These are phyloP conservation scores for Holothuria leucospilota DNA, from an alignment of 53 echinoderm and acorn worm genomes.

Conservation along the genomic window DNA sequence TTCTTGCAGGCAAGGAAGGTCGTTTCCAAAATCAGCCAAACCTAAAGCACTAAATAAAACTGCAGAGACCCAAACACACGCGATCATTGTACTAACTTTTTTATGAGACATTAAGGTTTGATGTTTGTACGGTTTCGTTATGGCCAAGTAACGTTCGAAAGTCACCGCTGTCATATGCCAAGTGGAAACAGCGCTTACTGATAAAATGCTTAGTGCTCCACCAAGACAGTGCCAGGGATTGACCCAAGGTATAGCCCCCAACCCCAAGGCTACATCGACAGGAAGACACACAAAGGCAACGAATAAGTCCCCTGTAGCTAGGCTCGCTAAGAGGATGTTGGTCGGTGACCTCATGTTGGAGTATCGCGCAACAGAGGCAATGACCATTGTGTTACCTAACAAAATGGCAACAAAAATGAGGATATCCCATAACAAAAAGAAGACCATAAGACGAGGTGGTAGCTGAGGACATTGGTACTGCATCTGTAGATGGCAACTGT, in stretches of 20 bases:
- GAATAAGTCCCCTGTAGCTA: constrained; percentile 70
- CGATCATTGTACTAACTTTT: constrained; percentile 38
- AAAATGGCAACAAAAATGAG: constrained; percentile 45
- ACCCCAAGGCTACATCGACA: constrained; percentile 52
- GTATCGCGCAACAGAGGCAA: constrained; percentile 52
- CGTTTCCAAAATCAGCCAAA: constrained; percentile 41
- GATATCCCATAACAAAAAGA: constrained; percentile 57
- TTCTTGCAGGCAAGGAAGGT: constrained; percentile 26
- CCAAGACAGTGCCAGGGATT: constrained; percentile 55
- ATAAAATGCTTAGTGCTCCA: constrained; percentile 46
- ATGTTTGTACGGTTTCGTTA: constrained; percentile 71
- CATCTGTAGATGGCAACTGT: constrained; percentile 17
- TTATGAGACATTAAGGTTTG: constrained; percentile 45
- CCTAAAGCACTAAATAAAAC: not conserved
- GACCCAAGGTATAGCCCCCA: constrained; percentile 48
- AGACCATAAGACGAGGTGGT: constrained; percentile 13
- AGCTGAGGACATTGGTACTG: constrained; percentile 3
- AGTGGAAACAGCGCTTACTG: constrained; percentile 61
- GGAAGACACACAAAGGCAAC: constrained; percentile 66
- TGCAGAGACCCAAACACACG: constrained; percentile 30
- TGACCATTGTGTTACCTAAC: constrained; percentile 62
- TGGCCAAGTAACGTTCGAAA: constrained; percentile 73
- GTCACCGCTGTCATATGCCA: constrained; percentile 69
- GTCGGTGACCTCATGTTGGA: constrained; percentile 62
- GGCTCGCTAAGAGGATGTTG: constrained; percentile 69